Conservation (phyloP, 1,140 invertebrate species). For the Papilio helenus region DNA sequence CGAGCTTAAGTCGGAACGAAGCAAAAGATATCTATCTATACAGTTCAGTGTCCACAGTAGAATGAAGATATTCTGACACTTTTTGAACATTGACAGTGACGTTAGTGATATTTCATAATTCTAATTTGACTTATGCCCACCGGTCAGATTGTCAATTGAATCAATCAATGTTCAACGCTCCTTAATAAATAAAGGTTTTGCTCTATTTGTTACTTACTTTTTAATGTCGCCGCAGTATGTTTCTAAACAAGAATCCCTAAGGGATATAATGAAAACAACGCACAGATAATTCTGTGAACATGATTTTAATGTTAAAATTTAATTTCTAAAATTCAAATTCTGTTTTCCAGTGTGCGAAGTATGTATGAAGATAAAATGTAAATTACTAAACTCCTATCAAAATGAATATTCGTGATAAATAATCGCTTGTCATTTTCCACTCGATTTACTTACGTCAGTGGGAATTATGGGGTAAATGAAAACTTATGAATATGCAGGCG, state of each 20-base stretch:
- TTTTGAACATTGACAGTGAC: no score
- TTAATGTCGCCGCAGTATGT: not conserved
- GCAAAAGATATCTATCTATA: no score
- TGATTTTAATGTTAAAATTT: not conserved
- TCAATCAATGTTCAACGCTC: not conserved
- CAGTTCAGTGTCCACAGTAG: no score
- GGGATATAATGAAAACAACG: not conserved
- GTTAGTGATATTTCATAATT: no score
- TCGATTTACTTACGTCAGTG: not conserved
- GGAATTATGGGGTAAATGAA: not conserved
- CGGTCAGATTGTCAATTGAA: no score
- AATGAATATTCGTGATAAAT: not conserved
- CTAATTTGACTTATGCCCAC: not conserved
- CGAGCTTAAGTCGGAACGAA: no score
- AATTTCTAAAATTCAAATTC: not conserved
- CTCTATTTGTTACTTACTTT: not conserved
- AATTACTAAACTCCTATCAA: not conserved
- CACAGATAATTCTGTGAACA: not conserved
- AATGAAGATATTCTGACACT: no score
- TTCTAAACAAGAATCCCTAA: not conserved
- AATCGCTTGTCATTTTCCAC: not conserved
- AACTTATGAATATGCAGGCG: conserved; percentile 5
- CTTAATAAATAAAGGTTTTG: not conserved
- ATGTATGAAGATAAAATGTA: not conserved
- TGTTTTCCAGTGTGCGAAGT: no score